Evolutionary conservation across 1,140 invertebrate species (phyloP), one percentile per base, ranked within the genome.

Genomic region (Drosophila subobscura): DNA sequence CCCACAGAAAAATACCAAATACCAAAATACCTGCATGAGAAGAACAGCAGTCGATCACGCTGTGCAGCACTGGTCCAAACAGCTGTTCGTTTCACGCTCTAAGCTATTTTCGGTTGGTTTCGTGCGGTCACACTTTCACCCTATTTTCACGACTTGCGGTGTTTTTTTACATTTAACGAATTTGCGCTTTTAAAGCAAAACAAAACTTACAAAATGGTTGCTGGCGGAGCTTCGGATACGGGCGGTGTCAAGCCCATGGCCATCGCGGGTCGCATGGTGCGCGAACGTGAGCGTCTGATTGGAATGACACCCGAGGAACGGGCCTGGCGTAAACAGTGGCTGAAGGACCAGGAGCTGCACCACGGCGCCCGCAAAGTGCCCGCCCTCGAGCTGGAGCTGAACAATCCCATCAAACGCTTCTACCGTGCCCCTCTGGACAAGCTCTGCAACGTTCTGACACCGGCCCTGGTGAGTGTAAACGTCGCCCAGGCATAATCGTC

Each of bases 251-350:
- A 93, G 88, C 94, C 95, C 33, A 95, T 97, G 93, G 76, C 91
- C 57, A 96, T 98, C 76, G 93, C 93, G 63, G 96, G 96, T 2
- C 95, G 96, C 56, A 93, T 96, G 92, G 93, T 92, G 14, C 90
- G 90, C 0, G 95, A 97, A 92, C 93, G 96, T 66, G 95, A 97
- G 92, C 93, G 97, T 89, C 92, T 96, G 22, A 79, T 94, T 50
- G 96, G 96, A 57, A 98, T 97, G 96, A 95, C 94, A 5, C 92
- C 95, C 86, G 95, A 94, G n/a, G 97, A 97, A 92, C 93, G 97
- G 74, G 94, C 94, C 46, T 97, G 95, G 94, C 93, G 97, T 61
- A 95, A 94, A 72, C 94, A 97, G 89, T 98, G 95, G 94, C 72
- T 97, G 1, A 94, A 97, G 90, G 96, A 97, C 92, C 96, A 97